Percentiles rank a stretch among this genome's conserved stretches.
These are phyloP conservation scores for Aplidium turbinatum DNA, from an alignment of 23 tunicate species.

Conservation along the genomic window DNA sequence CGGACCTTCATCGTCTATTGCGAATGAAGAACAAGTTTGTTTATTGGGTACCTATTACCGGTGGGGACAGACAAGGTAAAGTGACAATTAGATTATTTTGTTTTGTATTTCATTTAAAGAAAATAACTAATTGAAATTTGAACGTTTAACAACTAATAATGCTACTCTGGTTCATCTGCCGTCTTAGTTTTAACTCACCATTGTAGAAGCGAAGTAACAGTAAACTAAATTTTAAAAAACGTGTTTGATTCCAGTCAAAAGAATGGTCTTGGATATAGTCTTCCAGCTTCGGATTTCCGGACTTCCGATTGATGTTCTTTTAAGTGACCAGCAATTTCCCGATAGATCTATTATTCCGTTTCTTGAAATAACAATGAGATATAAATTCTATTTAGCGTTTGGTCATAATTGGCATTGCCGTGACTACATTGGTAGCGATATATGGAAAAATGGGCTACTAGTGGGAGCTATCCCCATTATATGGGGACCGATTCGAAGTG, in stretches of 20 bases:
- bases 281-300: conserved; percentile 4
- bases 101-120: background rate
- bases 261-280: conserved; percentile 9
- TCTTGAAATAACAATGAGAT: background rate
- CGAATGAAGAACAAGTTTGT: conserved; percentile 5
- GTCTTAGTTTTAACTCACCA: no score
- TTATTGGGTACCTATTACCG: conserved; percentile 3
- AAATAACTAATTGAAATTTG: background rate
- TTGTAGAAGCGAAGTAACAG: no score
- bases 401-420: conserved; percentile 28
- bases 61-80: conserved; percentile 19
- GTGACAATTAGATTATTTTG: background rate
- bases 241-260: conserved; percentile 4
- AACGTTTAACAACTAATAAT: background rate
- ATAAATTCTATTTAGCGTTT: conserved; percentile 19
- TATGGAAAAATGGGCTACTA: conserved; percentile 4
- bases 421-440: background rate
- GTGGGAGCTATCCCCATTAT: conserved; percentile 21
- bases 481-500: conserved; percentile 16
- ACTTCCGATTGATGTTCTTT: conserved; percentile 5
- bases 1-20: background rate
- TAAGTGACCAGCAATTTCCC: background rate
- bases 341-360: no score
- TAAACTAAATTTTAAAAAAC: no score
- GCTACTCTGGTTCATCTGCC: no score